phyloP scores from a whole-genome alignment of 2,113 vertebrate species.

The Xiphophorus couchianus region DNA sequence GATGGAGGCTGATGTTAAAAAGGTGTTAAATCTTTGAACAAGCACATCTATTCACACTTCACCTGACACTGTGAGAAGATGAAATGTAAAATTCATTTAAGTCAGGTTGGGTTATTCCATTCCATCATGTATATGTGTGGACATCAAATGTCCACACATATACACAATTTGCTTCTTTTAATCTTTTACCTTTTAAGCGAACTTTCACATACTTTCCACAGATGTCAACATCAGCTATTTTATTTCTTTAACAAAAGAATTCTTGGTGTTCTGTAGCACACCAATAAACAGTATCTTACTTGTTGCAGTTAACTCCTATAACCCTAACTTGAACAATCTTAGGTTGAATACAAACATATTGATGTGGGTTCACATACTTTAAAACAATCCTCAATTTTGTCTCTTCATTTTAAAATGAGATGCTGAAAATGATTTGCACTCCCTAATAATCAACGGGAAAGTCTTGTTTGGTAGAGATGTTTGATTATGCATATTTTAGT shows the following conservation, averaged over 20 bases:
- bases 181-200: not conserved
- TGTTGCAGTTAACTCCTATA: too few species aligned
- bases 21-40: too few species aligned
- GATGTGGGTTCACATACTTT: not conserved
- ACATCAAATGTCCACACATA: too few species aligned
- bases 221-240: not conserved
- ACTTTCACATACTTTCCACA: too few species aligned
- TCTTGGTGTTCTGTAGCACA: not conserved
- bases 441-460: not conserved
- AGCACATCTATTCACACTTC: not conserved
- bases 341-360: not conserved
- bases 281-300: too few species aligned
- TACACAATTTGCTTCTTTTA: not conserved
- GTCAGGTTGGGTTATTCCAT: not conserved
- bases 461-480: not conserved
- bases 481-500: too few species aligned
- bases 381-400: not conserved
- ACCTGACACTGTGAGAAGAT: not conserved
- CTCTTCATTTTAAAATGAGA: not conserved
- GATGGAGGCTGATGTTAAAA: not conserved
- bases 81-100: not conserved
- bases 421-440: not conserved
- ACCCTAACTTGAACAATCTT: not conserved
- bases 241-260: not conserved
- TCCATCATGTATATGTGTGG: not conserved